Evolutionary conservation across 2,888 invertebrate genomes (phyloP), one percentile per base, ranked within the genome.

Genomic region (Coenonympha glycerion): DNA sequence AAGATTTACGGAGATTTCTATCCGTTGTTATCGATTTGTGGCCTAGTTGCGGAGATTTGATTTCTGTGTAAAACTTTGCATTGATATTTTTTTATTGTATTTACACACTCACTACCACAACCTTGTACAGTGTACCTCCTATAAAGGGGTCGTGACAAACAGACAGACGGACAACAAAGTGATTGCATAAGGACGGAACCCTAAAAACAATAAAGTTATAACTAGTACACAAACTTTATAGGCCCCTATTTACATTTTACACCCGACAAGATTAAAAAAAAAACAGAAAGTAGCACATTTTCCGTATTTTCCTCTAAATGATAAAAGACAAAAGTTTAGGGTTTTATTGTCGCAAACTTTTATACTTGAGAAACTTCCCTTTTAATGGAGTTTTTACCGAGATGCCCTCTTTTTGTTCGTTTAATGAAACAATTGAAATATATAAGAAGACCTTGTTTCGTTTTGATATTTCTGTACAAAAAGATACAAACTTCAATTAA

Each of bases 311-410:
- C 47, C 47, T 49, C 55, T 52, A 50, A 57, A 59, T 59, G 57
- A 59, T 53, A 56, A 58, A 58, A 55, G 42, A 53, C 45, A 45
- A 47, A 55, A 57, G 50, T 56, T 53, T 51, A 40, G 37, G 48
- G 55, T 58, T 61, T 60, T 55, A 53, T 49, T 55, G 57, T 55
- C 48, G 36, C 44, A 56, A 45, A 61, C 53, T 59, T 57, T 57
- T 46, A 47, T 47, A 55, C 60, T 60, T 53, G 53, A 53, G 42
- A 52, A 59, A 54, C 49, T 52, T 60, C 53, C 53, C 49, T 49
- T 60, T 60, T 58, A 53, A 58, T 56, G 56, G 53, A 56, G 53
- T 61, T 61, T 58, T 55, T 51, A 53, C 54, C 50, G 53, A 51
- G 47, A 53, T 52, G 51, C 47, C 51, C 51, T 54, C 47, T 58